A percentile compares a stretch with the other conserved stretches of the same genome.
Evolutionary conservation across 2,113 vertebrate genomes (phyloP).

Genomic region (Caretta caretta): DNA sequence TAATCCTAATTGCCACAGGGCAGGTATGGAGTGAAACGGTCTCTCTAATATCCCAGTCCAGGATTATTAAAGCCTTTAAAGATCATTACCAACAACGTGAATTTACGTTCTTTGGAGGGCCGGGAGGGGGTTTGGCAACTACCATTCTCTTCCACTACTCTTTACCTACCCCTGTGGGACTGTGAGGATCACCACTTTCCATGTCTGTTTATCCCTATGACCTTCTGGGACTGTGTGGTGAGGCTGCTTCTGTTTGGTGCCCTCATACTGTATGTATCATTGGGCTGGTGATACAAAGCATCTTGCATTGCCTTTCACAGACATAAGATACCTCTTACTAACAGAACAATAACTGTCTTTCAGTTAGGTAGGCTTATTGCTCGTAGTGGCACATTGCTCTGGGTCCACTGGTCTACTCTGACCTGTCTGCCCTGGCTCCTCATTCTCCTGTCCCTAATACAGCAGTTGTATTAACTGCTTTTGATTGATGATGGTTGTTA

Average conservation of each 20-base stretch:
- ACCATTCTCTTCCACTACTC: not conserved
- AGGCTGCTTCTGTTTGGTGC: not conserved
- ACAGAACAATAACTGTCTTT: not conserved
- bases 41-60: not conserved
- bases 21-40: not conserved
- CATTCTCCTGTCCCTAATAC: not conserved
- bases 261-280: not conserved
- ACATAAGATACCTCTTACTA: not conserved
- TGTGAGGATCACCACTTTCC: not conserved
- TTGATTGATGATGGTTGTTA: not conserved
- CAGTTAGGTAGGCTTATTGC: not conserved
- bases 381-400: not conserved
- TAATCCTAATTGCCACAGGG: not conserved
- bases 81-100: not conserved
- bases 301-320: not conserved
- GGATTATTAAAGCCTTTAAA: not conserved
- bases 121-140: not conserved
- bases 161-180: not conserved
- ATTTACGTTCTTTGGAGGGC: not conserved
- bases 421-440: not conserved
- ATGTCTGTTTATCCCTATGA: not conserved
- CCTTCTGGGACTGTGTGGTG: not conserved
- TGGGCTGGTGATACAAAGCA: not conserved
- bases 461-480: not conserved
- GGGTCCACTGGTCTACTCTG: not conserved